These are phyloP conservation scores for Galemys pyrenaicus DNA, from an alignment of 2,113 vertebrate species.

Conservation along the genomic window DNA sequence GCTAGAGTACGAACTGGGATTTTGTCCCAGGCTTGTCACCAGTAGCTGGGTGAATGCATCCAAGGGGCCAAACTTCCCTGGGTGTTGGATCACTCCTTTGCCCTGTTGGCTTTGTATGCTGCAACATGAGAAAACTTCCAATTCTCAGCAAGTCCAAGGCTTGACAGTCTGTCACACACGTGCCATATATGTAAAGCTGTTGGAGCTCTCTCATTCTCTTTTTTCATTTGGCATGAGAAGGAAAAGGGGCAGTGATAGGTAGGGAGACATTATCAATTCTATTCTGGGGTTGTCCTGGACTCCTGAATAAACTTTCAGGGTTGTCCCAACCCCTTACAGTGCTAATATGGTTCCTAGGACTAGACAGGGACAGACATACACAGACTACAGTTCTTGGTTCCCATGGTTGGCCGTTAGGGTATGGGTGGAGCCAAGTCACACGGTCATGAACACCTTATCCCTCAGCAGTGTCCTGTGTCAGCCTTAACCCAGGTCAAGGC, in stretches of 20 bases:
- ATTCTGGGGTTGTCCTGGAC: background rate
- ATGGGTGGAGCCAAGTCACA: background rate
- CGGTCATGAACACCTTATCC: background rate
- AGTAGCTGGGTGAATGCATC: background rate
- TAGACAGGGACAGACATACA: fast-evolving
- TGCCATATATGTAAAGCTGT: background rate
- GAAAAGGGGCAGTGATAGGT: background rate
- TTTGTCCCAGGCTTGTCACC: background rate
- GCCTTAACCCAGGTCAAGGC: background rate
- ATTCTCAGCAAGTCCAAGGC: background rate
- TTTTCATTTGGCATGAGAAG: background rate
- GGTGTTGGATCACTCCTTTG: background rate
- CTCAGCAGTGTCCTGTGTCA: no score
- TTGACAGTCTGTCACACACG: background rate
- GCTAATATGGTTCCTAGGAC: background rate
- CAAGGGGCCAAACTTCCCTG: background rate
- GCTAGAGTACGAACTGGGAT: background rate
- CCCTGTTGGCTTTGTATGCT: background rate
- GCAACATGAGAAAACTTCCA: background rate
- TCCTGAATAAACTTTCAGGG: background rate
- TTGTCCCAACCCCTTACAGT: no score
- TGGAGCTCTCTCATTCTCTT: no score
- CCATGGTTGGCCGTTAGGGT: fast-evolving
- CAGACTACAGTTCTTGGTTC: background rate
- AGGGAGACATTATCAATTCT: background rate